A percentile compares a stretch with the other conserved stretches of the same genome.
phyloP scores from a whole-genome alignment of 30 jellyfish, hydroid and myxozoan genomes.

The Phacellophora camtschatica region DNA sequence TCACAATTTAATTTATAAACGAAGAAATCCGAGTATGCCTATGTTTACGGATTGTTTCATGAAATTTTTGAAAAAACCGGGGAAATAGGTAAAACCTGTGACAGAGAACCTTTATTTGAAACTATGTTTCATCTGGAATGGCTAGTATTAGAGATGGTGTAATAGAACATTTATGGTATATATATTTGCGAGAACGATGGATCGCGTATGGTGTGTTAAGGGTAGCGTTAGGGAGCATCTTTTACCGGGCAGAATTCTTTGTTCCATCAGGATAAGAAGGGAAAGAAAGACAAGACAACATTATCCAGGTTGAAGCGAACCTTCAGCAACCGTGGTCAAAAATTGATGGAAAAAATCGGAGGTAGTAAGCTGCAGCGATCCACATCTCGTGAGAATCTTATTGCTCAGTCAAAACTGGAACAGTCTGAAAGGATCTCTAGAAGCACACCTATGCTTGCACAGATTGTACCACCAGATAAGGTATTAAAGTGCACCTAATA shows the following conservation, averaged over 20 bases:
- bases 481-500: conserved; percentile 41
- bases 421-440: conserved; percentile 94
- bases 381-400: conserved; percentile 91
- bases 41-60: no score
- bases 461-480: conserved; percentile 71
- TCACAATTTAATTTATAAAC: no score
- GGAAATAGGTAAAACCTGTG: no score
- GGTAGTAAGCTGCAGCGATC: conserved; percentile 94
- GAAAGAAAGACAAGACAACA: conserved; percentile 87
- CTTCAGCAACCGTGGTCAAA: conserved; percentile 97
- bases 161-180: no score
- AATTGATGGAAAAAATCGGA: conserved; percentile 93
- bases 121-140: no score
- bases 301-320: conserved; percentile 94
- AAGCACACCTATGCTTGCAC: conserved; percentile 98
- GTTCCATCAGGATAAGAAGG: conserved; percentile 77
- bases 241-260: conserved; percentile 13
- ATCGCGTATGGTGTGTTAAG: background rate
- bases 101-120: no score
- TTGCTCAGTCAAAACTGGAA: conserved; percentile 75
- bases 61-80: no score
- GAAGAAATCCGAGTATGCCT: no score
- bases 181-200: no score
- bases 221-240: background rate
- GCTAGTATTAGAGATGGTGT: no score